Conservation (phyloP, 2,797 vertebrate genomes). For the Octomys mimax region DNA sequence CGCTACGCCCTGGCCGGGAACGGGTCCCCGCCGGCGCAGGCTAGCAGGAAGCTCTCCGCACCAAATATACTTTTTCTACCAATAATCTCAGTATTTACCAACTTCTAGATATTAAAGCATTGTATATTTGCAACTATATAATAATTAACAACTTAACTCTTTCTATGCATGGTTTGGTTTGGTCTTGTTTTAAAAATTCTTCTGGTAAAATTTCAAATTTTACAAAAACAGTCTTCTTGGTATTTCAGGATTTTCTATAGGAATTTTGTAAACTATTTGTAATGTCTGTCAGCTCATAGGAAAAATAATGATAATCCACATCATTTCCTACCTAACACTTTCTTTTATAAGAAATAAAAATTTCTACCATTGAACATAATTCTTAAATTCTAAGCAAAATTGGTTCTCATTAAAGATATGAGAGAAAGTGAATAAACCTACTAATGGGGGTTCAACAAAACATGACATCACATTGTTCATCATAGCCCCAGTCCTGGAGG, state of each 20-base stretch:
- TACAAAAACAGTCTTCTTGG: not conserved
- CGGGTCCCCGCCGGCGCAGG: too few relatives aligned
- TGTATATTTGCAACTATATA: not conserved
- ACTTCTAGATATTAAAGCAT: constrained; percentile 3
- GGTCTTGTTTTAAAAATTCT: not conserved
- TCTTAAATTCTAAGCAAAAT: not conserved
- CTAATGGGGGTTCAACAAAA: not conserved
- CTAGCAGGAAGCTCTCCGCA: too few relatives aligned
- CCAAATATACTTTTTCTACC: too few relatives aligned
- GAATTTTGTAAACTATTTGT: not conserved
- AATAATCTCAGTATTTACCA: constrained; percentile 4
- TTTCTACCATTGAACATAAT: not conserved
- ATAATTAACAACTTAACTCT: not conserved
- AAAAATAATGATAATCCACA: not conserved
- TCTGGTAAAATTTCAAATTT: constrained; percentile 30
- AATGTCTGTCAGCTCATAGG: not conserved
- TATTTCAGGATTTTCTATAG: too few relatives aligned
- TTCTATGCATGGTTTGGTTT: not conserved
- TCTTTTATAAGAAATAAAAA: not conserved
- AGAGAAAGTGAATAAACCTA: not conserved
- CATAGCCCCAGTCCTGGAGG: not conserved
- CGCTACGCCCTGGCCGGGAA: too few relatives aligned
- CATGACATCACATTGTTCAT: not conserved
- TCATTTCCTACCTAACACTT: not conserved
- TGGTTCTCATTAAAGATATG: not conserved